Conservation (phyloP, 2,797 vertebrate species). For the Sebastes diaconus region DNA sequence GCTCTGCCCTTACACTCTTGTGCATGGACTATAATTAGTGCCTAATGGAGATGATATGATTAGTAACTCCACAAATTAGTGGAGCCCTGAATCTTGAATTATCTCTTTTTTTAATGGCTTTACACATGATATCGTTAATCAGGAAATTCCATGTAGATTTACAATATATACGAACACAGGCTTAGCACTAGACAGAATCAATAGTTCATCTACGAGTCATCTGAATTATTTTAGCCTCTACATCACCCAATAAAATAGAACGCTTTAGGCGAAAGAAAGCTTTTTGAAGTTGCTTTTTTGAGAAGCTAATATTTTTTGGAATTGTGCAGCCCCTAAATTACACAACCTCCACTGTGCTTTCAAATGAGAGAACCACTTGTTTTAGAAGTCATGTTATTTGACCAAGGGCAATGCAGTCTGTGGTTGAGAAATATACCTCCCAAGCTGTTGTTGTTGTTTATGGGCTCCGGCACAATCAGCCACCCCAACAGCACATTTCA, state of each 20-base stretch:
- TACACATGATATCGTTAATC: slow-evolving; percentile 28
- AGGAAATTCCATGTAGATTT: slow-evolving; percentile 31
- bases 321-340: neutral
- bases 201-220: slow-evolving; percentile 41
- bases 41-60: slow-evolving; percentile 46
- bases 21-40: slow-evolving; percentile 49
- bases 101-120: slow-evolving; percentile 4
- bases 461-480: neutral
- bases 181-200: slow-evolving; percentile 23
- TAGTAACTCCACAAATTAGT: slow-evolving; percentile 45
- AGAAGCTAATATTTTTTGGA: neutral
- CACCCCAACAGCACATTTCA: neutral
- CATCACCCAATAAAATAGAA: neutral
- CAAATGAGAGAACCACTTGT: neutral
- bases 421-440: neutral
- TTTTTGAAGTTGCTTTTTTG: slow-evolving; percentile 12
- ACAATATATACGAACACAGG: neutral
- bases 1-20: slow-evolving; percentile 5
- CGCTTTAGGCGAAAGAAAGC: neutral
- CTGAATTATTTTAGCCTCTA: slow-evolving; percentile 5
- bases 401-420: neutral
- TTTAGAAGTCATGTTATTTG: neutral
- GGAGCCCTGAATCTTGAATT: slow-evolving; percentile 24
- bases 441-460: neutral
- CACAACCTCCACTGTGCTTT: neutral